Base-by-base conservation (phyloP, 2,888 invertebrate species). In the Bursaphelenchus okinawaensis region DNA sequence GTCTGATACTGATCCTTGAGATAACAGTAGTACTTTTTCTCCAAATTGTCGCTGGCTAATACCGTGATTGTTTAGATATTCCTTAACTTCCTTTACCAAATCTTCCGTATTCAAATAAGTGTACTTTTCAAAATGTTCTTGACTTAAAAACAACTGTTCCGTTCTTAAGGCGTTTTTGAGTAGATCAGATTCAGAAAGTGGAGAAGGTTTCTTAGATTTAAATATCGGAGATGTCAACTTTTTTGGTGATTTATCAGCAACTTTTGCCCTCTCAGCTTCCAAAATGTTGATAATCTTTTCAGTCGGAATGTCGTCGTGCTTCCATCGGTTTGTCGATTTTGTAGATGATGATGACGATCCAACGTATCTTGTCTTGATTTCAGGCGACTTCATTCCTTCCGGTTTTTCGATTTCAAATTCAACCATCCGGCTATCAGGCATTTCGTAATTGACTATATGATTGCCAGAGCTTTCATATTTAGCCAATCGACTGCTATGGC, bases 31-130 rank as follows among this genome's bases (percentile, higher is more conserved):
- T n/a, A 98, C 95, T 0, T 91, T 92, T 84, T 98, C 98, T 8
- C 98, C 98, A 83, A 98, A 98, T 57, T 98, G 87, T 74, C 98
- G 88, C 85, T 99, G 98, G 79, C 95, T 95, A 82, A 99, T 85
- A 24, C 85, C 85, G 77, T 84, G 84, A 75, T 84, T 83, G 65
- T 83, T 83, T 28, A 86, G 77, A 31, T 84, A 83, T 60, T 86
- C 86, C 69, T 86, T 85, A 31, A 75, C 70, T 67, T 77, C 72
- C 26, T 68, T 65, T 62, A 98, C 98, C 76, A 98, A 92, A 73
- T 96, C 95, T 85, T 98, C 96, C 0, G 98, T 98, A 84, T 96
- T 95, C 72, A 98, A 88, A 84, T 92, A 92, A 83, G 94, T 92
- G 86, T 74, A 79, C 86, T 92, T 89, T 85, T 98, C 96, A 85